Evolutionary conservation across 2,888 invertebrate species (phyloP).

Genomic region (Pterobdella sp.): DNA sequence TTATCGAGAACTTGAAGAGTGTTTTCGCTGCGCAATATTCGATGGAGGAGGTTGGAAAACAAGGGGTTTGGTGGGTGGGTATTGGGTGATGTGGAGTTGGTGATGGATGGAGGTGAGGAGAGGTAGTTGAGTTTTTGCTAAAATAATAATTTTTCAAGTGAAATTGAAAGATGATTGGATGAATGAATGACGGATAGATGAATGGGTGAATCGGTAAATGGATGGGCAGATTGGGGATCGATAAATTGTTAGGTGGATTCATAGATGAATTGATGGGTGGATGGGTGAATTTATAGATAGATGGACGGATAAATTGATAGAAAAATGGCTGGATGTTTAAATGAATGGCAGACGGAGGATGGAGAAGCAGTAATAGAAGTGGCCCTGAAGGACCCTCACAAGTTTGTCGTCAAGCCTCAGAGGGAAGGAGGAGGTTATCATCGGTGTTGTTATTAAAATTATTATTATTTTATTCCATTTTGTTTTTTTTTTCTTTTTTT

Average conservation of each 20-base stretch:
- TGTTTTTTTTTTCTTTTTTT: too few species aligned
- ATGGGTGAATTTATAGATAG: not conserved
- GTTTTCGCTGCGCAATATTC: not conserved
- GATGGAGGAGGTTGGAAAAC: not conserved
- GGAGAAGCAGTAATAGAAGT: constrained; percentile 67
- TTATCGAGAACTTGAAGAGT: too few species aligned
- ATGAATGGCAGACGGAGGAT: constrained; percentile 56
- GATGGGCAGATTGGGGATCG: not conserved
- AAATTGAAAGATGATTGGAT: too few species aligned
- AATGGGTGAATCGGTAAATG: not conserved
- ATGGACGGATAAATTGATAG: not conserved
- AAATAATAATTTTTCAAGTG: too few species aligned
- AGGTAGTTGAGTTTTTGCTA: too few species aligned
- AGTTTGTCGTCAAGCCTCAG: constrained; percentile 89
- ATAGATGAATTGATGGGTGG: not conserved
- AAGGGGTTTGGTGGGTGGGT: not conserved
- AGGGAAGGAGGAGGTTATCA: constrained; percentile 98
- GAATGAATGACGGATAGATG: too few species aligned
- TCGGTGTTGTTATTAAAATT: too few species aligned
- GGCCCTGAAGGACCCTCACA: constrained; percentile 70
- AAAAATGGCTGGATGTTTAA: not conserved
- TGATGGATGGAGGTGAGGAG: not conserved
- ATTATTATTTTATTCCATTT: too few species aligned
- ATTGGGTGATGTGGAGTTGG: not conserved
- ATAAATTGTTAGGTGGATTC: not conserved